Conservation (phyloP, 2,888 invertebrate species). For the Lasioglossum pauxillum region DNA sequence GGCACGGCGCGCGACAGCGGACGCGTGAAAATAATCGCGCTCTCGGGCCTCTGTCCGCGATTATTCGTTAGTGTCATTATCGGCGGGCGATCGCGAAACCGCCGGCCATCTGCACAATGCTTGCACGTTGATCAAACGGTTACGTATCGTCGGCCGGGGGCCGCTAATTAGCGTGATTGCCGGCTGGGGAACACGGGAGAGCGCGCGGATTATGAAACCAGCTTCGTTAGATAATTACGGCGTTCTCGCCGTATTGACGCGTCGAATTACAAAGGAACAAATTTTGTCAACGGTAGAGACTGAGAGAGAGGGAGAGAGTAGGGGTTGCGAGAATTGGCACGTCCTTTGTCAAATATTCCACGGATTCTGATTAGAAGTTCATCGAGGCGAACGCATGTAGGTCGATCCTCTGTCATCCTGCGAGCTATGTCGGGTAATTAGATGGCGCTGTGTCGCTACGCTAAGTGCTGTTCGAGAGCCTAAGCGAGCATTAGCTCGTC, state of each 20-base stretch:
- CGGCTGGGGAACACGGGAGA: conserved; percentile 28
- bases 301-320: background rate
- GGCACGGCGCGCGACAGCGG: background rate
- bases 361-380: conserved; percentile 16
- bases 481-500: background rate
- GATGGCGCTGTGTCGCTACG: conserved; percentile 1
- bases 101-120: conserved; percentile 36
- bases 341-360: conserved; percentile 14
- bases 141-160: conserved; percentile 49
- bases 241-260: conserved; percentile 34
- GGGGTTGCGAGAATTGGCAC: background rate
- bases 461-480: conserved; percentile 1
- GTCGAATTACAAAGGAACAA: conserved; percentile 19
- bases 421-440: background rate
- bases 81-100: conserved; percentile 46
- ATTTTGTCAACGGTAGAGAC: background rate
- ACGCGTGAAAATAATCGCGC: conserved; percentile 49
- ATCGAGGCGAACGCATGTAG: background rate
- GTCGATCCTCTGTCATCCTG: conserved; percentile 10
- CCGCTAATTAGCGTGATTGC: conserved; percentile 60
- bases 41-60: conserved; percentile 24
- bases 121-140: conserved; percentile 58
- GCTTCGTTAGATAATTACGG: conserved; percentile 49
- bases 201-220: conserved; percentile 50
- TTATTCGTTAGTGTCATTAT: conserved; percentile 59